Percentiles rank a stretch among this genome's conserved stretches.
These are phyloP conservation scores for Brachylomia viminalis DNA, from an alignment of 2,888 invertebrate genomes.

Conservation along the genomic window DNA sequence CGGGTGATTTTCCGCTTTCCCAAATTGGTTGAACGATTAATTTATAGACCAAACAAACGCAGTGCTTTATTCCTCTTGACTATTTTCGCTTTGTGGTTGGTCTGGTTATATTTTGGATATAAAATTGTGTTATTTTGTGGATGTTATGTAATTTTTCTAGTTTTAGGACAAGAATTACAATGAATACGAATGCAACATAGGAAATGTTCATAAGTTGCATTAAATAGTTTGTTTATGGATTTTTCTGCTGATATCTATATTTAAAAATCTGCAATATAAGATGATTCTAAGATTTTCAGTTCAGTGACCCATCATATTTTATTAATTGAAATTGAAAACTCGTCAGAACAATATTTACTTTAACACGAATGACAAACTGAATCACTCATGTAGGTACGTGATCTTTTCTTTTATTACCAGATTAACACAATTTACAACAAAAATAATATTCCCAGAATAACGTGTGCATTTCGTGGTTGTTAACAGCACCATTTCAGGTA, in stretches of 20 bases:
- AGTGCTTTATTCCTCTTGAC: conserved; percentile 20
- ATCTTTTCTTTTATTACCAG: conserved; percentile 25
- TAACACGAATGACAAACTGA: background rate
- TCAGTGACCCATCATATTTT: background rate
- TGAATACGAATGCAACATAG: background rate
- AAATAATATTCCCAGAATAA: conserved; percentile 20
- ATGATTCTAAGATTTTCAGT: background rate
- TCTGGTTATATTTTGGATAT: background rate
- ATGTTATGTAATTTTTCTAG: background rate
- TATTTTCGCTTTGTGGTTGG: conserved; percentile 2
- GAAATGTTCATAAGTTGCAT: no score
- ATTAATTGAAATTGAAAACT: background rate
- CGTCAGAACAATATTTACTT: background rate
- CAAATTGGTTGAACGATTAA: conserved; percentile 66
- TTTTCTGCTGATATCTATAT: background rate
- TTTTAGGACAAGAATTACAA: background rate
- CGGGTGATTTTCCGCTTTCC: conserved; percentile 84
- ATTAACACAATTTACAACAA: conserved; percentile 25
- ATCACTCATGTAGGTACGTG: conserved; percentile 1
- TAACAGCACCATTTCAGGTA: conserved; percentile 5
- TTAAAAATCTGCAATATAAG: background rate
- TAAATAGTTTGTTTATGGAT: background rate
- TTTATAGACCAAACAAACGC: conserved; percentile 68
- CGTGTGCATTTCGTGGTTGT: conserved; percentile 4
- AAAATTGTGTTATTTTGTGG: background rate